Evolutionary conservation across 2,113 vertebrate genomes (phyloP).

Genomic region (Globicephala melas): DNA sequence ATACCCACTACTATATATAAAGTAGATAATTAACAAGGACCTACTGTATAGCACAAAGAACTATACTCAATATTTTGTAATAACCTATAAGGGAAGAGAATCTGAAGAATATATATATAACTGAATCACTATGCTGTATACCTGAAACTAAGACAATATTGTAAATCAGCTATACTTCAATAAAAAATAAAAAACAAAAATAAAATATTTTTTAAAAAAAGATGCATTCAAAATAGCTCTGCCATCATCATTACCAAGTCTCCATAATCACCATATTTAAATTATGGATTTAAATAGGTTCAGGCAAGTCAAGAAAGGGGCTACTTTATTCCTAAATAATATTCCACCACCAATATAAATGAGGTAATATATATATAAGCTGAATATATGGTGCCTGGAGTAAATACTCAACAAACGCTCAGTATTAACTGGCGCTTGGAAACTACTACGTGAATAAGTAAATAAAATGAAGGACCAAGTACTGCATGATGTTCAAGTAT

Average conservation of each 20-base stretch:
- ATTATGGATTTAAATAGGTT: not conserved
- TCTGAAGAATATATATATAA: too few relatives aligned
- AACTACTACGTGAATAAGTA: not conserved
- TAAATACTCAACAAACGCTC: not conserved
- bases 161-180: too few relatives aligned
- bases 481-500: not conserved
- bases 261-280: not conserved
- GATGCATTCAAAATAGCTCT: not conserved
- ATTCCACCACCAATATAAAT: not conserved
- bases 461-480: not conserved
- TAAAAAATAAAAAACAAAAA: too few relatives aligned
- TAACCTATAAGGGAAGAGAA: too few relatives aligned
- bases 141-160: too few relatives aligned
- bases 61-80: too few relatives aligned
- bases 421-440: not conserved
- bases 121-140: too few relatives aligned
- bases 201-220: too few relatives aligned
- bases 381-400: not conserved
- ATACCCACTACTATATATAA: too few relatives aligned
- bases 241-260: not conserved
- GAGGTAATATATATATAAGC: not conserved
- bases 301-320: not conserved
- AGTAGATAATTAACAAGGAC: too few relatives aligned
- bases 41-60: too few relatives aligned
- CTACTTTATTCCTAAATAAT: not conserved